Conservation (phyloP, 2,888 invertebrate species). For the Caprella mutica region DNA sequence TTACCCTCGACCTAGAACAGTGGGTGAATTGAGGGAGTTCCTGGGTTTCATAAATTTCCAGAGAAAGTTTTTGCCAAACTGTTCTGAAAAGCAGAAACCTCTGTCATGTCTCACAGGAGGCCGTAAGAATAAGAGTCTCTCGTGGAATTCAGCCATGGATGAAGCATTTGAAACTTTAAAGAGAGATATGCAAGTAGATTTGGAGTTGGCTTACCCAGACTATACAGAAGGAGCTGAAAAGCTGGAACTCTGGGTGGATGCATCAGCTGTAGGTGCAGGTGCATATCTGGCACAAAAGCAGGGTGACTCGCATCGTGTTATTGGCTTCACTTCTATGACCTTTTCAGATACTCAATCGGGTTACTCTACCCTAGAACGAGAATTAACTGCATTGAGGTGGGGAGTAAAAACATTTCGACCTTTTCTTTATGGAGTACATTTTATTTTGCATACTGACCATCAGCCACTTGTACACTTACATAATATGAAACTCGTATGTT, state of each 20-base stretch:
- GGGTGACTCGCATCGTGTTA: not conserved
- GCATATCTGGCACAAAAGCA: not conserved
- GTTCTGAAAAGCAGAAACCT: not conserved
- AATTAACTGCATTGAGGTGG: not conserved
- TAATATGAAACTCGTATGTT: not conserved
- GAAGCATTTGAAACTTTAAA: not conserved
- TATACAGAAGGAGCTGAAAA: not conserved
- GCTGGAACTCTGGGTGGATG: not conserved
- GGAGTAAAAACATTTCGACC: not conserved
- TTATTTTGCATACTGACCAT: not conserved
- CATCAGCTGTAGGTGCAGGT: not conserved
- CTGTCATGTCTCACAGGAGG: not conserved
- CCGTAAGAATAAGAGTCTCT: not conserved
- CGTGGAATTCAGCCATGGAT: not conserved
- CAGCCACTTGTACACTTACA: not conserved
- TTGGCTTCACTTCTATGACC: conserved; percentile 1
- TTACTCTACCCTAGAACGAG: not conserved
- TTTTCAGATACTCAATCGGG: not conserved
- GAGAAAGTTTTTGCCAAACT: not conserved
- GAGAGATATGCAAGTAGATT: not conserved
- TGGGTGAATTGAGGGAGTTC: not conserved
- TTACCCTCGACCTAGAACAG: not conserved
- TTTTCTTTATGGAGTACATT: not conserved
- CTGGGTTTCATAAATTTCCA: not conserved
- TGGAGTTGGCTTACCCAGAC: conserved; percentile 1